Evolutionary conservation across 2,113 vertebrate species (phyloP).

Genomic region (Clarias macrocephalus): DNA sequence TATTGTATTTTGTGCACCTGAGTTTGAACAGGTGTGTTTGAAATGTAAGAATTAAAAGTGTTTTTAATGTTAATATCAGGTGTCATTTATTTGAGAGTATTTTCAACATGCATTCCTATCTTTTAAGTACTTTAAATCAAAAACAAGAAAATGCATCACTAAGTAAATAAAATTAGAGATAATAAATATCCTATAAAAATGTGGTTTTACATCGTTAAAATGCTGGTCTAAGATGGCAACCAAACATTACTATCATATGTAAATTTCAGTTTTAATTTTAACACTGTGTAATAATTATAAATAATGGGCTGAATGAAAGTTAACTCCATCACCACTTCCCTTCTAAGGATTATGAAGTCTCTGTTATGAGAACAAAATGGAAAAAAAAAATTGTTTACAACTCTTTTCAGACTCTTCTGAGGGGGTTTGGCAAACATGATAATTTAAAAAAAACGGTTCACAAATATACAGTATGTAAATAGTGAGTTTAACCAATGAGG

Average conservation of each 20-base stretch:
- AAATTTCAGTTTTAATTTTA: background rate
- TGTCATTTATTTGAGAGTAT: conserved; percentile 6
- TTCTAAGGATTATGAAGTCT: background rate
- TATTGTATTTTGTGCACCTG: conserved; percentile 74
- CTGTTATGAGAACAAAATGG: background rate
- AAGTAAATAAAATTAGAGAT: background rate
- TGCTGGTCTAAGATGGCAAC: background rate
- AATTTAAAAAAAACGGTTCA: background rate
- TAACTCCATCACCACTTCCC: no score
- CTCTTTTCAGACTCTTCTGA: background rate
- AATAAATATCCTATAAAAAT: background rate
- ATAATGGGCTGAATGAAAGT: background rate
- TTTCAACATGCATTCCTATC: background rate
- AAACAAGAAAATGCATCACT: background rate
- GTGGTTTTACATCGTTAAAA: background rate
- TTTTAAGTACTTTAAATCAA: background rate
- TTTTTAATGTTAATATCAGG: conserved; percentile 65
- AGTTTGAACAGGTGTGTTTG: conserved; percentile 76
- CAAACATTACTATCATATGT: background rate
- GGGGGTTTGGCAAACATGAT: background rate
- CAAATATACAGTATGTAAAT: background rate
- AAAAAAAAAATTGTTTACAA: background rate
- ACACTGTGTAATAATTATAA: no score
- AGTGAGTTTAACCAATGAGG: background rate
- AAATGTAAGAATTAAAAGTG: conserved; percentile 76